Conservation (phyloP, 2,888 invertebrate species). For the Drosophila neutralis region DNA sequence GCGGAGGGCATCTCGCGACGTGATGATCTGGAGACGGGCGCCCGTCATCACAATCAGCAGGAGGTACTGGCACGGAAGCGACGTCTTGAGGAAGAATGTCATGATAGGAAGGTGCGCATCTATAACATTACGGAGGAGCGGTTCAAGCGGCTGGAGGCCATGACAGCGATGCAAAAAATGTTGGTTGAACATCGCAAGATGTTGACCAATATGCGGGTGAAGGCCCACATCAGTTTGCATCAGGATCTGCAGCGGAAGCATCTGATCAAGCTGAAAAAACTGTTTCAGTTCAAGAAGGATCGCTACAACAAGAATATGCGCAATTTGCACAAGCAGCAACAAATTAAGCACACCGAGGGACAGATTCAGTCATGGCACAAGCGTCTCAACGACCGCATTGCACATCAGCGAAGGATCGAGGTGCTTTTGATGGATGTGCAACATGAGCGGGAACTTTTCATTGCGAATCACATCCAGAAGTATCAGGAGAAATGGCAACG, state of each 20-base stretch:
- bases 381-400: constrained; percentile 77
- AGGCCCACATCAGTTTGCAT: constrained; percentile 67
- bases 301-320: constrained; percentile 74
- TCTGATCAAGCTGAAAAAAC: constrained; percentile 82
- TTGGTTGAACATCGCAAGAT: constrained; percentile 72
- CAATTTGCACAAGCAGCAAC: constrained; percentile 50
- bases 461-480: constrained; percentile 63
- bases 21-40: constrained; percentile 67
- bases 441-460: constrained; percentile 61
- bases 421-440: constrained; percentile 47
- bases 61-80: constrained; percentile 72
- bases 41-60: constrained; percentile 63
- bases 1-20: constrained; percentile 81
- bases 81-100: constrained; percentile 54
- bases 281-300: constrained; percentile 79
- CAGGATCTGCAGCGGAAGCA: constrained; percentile 79
- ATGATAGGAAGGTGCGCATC: constrained; percentile 60
- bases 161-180: constrained; percentile 57
- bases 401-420: constrained; percentile 68
- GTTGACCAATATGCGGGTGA: constrained; percentile 68
- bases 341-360: constrained; percentile 55
- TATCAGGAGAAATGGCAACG: constrained; percentile 69
- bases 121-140: constrained; percentile 62
- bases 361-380: constrained; percentile 79
- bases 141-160: constrained; percentile 64